These are phyloP conservation scores for Anomalospiza imberbis DNA, from an alignment of 2,797 vertebrate genomes.

Conservation along the genomic window DNA sequence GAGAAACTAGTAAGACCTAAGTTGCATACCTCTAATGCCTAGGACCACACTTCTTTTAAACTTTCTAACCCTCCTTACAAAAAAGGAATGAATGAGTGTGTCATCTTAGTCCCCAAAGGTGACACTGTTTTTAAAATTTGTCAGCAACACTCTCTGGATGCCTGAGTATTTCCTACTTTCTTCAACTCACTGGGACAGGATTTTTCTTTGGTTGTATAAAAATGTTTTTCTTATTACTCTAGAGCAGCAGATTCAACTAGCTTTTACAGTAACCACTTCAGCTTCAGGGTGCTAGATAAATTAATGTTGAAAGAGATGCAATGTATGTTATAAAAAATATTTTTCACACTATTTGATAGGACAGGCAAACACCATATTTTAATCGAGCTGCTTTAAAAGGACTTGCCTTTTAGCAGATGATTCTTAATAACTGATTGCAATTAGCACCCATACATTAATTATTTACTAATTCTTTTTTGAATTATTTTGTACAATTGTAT, in stretches of 20 bases:
- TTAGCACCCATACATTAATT: not conserved
- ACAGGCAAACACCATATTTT: not conserved
- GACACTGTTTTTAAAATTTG: not conserved
- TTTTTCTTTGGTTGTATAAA: not conserved
- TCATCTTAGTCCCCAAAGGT: not conserved
- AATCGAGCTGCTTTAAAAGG: not conserved
- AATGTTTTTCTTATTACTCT: not conserved
- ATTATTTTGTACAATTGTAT: not conserved
- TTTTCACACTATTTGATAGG: not conserved
- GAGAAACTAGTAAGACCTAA: not conserved
- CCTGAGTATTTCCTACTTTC: not conserved
- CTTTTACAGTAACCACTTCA: not conserved
- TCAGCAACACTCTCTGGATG: not conserved
- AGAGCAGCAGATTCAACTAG: not conserved
- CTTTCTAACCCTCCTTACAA: not conserved
- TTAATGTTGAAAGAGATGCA: not conserved
- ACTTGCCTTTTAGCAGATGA: not conserved
- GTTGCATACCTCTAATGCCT: not conserved
- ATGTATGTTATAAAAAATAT: not conserved
- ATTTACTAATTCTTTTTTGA: not conserved
- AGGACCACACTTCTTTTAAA: not conserved
- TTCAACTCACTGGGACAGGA: not conserved
- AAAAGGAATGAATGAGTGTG: not conserved
- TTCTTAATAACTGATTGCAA: not conserved
- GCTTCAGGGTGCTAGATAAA: not conserved